Evolutionary conservation across 2,888 invertebrate genomes (phyloP).

Genomic region (Trachelus iudaicus): DNA sequence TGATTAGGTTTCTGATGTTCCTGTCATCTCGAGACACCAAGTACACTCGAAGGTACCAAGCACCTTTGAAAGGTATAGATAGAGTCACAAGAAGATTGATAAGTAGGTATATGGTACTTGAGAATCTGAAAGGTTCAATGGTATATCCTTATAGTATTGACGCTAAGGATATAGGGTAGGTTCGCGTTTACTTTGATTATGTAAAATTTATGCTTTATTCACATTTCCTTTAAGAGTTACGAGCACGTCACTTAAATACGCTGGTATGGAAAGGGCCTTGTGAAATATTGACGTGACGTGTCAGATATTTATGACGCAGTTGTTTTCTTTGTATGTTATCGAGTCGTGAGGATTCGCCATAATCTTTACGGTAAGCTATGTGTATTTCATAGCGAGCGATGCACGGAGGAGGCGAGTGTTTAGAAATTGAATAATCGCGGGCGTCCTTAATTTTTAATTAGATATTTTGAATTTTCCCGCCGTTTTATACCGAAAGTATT

Average conservation of each 20-base stretch:
- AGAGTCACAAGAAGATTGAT: neutral
- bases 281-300: neutral
- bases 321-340: neutral
- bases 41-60: neutral
- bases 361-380: neutral
- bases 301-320: neutral
- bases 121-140: neutral
- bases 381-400: neutral
- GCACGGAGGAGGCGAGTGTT: neutral
- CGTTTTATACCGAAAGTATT: too few species aligned
- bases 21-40: neutral
- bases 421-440: neutral
- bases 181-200: neutral
- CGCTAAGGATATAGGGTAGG: neutral
- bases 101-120: neutral
- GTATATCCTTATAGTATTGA: neutral
- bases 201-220: neutral
- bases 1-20: neutral
- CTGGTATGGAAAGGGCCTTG: neutral
- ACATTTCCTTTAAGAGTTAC: neutral
- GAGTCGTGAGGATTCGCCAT: neutral
- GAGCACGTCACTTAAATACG: neutral
- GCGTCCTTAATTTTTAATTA: neutral
- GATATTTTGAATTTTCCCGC: neutral
- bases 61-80: neutral